A percentile compares a stretch with the other conserved stretches of the same genome.
phyloP scores from a whole-genome alignment of 35 echinoderm and acorn worm species.

The Amphiura filiformis region DNA sequence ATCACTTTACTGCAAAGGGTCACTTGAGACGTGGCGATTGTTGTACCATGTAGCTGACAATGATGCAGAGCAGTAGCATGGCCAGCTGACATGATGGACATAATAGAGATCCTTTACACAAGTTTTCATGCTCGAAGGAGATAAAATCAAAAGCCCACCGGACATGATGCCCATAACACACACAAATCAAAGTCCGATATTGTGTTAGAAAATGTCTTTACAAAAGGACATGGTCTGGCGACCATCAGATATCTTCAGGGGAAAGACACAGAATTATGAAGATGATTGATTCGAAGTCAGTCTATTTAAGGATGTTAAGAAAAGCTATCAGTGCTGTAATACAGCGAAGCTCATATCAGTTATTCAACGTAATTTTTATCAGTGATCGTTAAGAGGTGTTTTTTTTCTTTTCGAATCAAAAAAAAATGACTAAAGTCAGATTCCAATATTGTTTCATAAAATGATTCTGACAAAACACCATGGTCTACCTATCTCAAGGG shows the following conservation, averaged over 20 bases:
- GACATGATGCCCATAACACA: not conserved
- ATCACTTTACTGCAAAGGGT: not conserved
- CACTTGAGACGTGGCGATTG: not conserved
- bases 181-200: not conserved
- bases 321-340: too few relatives aligned
- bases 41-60: not conserved
- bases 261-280: not conserved
- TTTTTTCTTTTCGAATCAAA: not conserved
- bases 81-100: conserved; percentile 9
- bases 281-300: not conserved
- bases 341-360: not conserved
- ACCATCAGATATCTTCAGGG: not conserved
- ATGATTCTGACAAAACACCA: not conserved
- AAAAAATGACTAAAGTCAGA: not conserved
- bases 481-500: not conserved
- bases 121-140: not conserved
- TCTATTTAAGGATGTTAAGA: not conserved
- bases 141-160: not conserved
- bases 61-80: not conserved
- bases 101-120: not conserved
- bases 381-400: not conserved
- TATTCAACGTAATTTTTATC: not conserved
- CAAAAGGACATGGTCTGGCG: not conserved
- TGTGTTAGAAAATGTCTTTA: not conserved
- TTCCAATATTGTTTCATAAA: not conserved